phyloP scores from a whole-genome alignment of 2,797 vertebrate species.

The Cirrhinus mrigala region DNA sequence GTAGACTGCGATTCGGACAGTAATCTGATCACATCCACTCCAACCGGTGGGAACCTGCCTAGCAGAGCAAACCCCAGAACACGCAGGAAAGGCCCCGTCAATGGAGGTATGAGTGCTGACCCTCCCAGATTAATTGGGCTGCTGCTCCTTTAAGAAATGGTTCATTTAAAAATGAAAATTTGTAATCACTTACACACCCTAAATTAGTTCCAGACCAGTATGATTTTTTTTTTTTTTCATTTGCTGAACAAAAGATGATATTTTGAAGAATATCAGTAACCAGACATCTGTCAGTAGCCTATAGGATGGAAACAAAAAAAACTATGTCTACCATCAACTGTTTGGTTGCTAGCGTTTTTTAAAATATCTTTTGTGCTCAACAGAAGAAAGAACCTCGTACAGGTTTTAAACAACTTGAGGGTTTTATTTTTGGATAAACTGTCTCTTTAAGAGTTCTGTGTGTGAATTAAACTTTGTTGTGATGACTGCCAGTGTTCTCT shows the following conservation, averaged over 20 bases:
- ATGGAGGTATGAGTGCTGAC: conserved; percentile 83
- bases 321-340: not conserved
- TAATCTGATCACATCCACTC: conserved; percentile 92
- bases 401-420: not conserved
- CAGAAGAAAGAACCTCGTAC: not conserved
- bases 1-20: conserved; percentile 90
- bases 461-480: conserved; percentile 7
- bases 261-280: not conserved
- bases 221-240: no score
- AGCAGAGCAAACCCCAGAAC: conserved; percentile 88
- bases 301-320: not conserved
- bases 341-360: not conserved
- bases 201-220: no score
- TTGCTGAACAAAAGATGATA: no score
- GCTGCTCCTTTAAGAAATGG: not conserved
- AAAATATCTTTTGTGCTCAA: not conserved
- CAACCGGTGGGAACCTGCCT: conserved; percentile 88
- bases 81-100: conserved; percentile 91
- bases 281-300: not conserved
- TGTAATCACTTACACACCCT: not conserved
- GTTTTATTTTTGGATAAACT: not conserved
- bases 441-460: not conserved
- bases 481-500: not conserved
- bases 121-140: not conserved
- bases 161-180: not conserved